phyloP scores from a whole-genome alignment of 2,797 vertebrate genomes.

The Amniataba percoides region DNA sequence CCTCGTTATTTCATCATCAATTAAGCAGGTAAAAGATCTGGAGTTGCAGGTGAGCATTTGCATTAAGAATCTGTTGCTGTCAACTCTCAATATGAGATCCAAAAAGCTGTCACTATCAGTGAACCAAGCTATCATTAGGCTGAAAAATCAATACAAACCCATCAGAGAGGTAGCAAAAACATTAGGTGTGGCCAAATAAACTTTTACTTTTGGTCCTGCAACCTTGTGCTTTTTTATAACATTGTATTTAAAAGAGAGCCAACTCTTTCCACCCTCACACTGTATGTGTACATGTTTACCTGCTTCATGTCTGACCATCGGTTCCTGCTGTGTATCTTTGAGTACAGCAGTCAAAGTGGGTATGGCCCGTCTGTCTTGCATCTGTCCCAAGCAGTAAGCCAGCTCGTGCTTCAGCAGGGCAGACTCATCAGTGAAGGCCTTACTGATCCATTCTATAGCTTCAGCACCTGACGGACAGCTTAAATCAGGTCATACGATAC shows the following conservation, averaged over 20 bases:
- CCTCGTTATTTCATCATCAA: too few species aligned
- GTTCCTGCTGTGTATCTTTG: slow-evolving; percentile 88
- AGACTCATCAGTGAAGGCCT: slow-evolving; percentile 89
- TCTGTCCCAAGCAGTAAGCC: slow-evolving; percentile 96
- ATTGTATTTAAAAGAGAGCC: background rate
- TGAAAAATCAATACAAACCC: slow-evolving; percentile 51
- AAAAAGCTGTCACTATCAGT: slow-evolving; percentile 51
- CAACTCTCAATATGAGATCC: slow-evolving; percentile 48
- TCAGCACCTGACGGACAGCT: slow-evolving; percentile 68
- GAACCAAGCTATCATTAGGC: slow-evolving; percentile 58
- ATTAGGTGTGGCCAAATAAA: slow-evolving; percentile 62
- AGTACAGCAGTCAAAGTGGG: slow-evolving; percentile 87
- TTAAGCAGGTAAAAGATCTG: too few species aligned
- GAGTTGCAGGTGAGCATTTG: background rate
- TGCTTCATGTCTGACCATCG: slow-evolving; percentile 97
- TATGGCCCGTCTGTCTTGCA: slow-evolving; percentile 90
- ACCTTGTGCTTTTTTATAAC: too few species aligned
- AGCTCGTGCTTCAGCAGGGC: slow-evolving; percentile 95
- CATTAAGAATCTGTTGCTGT: slow-evolving; percentile 51
- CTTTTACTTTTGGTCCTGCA: slow-evolving; percentile 6
- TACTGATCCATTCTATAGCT: slow-evolving; percentile 92
- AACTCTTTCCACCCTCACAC: background rate
- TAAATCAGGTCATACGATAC: background rate
- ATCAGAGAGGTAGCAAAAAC: slow-evolving; percentile 56
- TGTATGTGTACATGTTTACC: slow-evolving; percentile 80